Conservation (phyloP, 2,797 vertebrate genomes). For the Darevskia nairensis region DNA sequence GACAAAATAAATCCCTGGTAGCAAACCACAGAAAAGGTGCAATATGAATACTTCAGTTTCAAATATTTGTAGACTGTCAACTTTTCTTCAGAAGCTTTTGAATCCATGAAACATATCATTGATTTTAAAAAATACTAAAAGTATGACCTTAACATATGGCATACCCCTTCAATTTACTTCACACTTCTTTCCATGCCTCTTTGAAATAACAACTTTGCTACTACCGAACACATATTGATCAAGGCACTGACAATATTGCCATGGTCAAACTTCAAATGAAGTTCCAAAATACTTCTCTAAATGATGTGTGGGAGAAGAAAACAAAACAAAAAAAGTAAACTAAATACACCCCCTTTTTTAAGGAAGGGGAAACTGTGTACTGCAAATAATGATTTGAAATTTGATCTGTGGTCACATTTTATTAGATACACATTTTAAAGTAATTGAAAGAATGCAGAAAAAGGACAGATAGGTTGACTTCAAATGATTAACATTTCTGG, state of each 20-base stretch:
- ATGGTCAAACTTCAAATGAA: slow-evolving; percentile 36
- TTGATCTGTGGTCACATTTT: slow-evolving; percentile 21
- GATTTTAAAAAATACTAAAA: slow-evolving; percentile 41
- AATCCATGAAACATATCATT: slow-evolving; percentile 36
- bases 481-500: slow-evolving; percentile 34
- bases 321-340: not conserved
- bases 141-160: slow-evolving; percentile 4
- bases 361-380: not conserved
- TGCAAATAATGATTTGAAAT: slow-evolving; percentile 34
- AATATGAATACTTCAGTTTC: not conserved
- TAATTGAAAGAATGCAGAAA: not conserved
- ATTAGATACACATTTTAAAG: not conserved
- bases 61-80: not conserved
- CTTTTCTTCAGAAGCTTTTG: slow-evolving; percentile 41
- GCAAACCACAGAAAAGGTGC: slow-evolving; percentile 10
- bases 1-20: slow-evolving; percentile 41
- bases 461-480: not conserved
- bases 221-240: slow-evolving; percentile 43
- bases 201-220: slow-evolving; percentile 32
- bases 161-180: not conserved
- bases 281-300: slow-evolving; percentile 27
- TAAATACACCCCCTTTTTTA: not conserved
- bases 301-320: slow-evolving; percentile 20
- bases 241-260: not conserved
- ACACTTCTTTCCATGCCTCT: slow-evolving; percentile 21